phyloP scores from a whole-genome alignment of 2,113 vertebrate genomes.

The Halichoerus grypus region DNA sequence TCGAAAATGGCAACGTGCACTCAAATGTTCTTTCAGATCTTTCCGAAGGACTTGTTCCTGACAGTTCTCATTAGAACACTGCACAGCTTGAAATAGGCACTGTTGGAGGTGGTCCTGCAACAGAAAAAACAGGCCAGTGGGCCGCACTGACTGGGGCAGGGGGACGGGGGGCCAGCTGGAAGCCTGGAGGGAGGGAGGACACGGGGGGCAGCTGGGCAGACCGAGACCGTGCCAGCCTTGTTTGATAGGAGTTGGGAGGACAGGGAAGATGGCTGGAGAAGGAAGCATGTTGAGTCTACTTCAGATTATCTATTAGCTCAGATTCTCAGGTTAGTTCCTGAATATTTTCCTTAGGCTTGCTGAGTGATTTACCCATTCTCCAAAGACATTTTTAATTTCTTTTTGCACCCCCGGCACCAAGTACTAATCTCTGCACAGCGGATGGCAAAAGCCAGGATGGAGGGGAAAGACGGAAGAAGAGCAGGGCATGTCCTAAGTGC shows the following conservation, averaged over 20 bases:
- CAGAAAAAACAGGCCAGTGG: not conserved
- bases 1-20: constrained; percentile 86
- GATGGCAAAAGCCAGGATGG: not conserved
- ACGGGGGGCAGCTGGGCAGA: not conserved
- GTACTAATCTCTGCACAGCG: not conserved
- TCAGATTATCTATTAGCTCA: not conserved
- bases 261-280: no score
- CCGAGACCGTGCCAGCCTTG: not conserved
- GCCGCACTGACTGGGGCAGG: not conserved
- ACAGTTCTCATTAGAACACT: constrained; percentile 89
- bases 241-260: not conserved
- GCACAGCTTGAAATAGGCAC: constrained; percentile 88
- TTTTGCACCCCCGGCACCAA: not conserved
- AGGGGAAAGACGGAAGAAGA: not conserved
- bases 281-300: not conserved
- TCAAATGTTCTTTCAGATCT: constrained; percentile 88
- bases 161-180: not conserved
- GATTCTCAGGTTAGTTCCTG: not conserved
- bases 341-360: not conserved
- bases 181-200: not conserved
- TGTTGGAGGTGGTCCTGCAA: constrained; percentile 92
- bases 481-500: not conserved
- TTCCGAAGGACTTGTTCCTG: constrained; percentile 87
- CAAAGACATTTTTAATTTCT: not conserved
- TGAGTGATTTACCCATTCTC: not conserved